phyloP scores from a whole-genome alignment of 2,888 invertebrate species.

The Drosophila seclusa region DNA sequence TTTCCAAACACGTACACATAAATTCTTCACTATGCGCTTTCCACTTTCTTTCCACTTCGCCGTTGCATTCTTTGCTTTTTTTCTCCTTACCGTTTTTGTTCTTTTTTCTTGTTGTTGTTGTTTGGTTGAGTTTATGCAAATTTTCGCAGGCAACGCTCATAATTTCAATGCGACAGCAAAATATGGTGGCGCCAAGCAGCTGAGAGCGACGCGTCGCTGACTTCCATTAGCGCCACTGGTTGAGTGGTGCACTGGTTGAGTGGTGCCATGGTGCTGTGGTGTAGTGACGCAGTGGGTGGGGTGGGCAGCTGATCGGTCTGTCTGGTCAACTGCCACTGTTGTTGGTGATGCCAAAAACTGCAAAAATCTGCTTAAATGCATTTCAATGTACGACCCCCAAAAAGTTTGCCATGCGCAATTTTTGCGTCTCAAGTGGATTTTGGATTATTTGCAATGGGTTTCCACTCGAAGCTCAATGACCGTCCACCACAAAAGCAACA shows the following conservation, averaged over 20 bases:
- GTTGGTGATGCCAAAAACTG: constrained; percentile 12
- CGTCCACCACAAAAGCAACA: constrained; percentile 27
- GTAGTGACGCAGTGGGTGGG: not conserved
- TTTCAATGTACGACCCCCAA: constrained; percentile 61
- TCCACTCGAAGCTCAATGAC: constrained; percentile 64
- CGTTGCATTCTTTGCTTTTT: constrained; percentile 40
- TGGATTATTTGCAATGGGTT: constrained; percentile 36
- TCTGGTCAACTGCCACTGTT: constrained; percentile 44
- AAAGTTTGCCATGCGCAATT: constrained; percentile 41
- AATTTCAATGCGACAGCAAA: constrained; percentile 75
- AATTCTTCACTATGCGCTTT: constrained; percentile 58
- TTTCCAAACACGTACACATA: constrained; percentile 66
- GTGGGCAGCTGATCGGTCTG: not conserved
- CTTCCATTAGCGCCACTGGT: constrained; percentile 58
- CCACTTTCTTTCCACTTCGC: constrained; percentile 45
- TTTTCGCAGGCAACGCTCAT: constrained; percentile 67
- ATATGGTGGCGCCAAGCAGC: constrained; percentile 72
- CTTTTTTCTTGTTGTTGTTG: constrained; percentile 5
- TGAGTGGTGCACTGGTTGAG: not conserved
- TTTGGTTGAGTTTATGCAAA: constrained; percentile 65
- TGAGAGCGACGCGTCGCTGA: constrained; percentile 33
- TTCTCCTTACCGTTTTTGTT: constrained; percentile 16
- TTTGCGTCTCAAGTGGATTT: constrained; percentile 57
- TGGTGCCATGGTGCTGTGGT: not conserved
- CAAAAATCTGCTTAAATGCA: constrained; percentile 58